A percentile compares a stretch with the other conserved stretches of the same genome.
phyloP scores from a whole-genome alignment of 2,888 invertebrate genomes.

The Dryadula phaetusa region DNA sequence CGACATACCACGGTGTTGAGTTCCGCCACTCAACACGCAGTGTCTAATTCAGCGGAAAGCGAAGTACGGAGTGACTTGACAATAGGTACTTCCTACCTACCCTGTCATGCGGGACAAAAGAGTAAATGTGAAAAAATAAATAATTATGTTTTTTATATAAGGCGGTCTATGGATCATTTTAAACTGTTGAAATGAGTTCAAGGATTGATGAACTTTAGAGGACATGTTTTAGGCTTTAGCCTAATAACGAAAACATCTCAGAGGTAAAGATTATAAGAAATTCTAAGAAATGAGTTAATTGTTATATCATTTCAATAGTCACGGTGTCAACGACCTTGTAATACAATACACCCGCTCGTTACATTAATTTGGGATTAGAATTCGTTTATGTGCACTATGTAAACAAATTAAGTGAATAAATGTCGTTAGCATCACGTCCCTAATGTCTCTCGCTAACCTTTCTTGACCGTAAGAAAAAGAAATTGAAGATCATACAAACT shows the following conservation, averaged over 20 bases:
- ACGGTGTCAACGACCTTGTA: background rate
- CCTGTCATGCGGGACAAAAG: no score
- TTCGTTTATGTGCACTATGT: conserved; percentile 13
- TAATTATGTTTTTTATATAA: no score
- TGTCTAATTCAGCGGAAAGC: no score
- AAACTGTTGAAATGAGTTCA: conserved; percentile 8
- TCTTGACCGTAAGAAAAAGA: background rate
- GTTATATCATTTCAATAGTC: conserved; percentile 4
- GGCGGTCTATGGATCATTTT: background rate
- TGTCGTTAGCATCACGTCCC: background rate
- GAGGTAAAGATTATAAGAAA: conserved; percentile 5
- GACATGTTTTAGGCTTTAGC: background rate
- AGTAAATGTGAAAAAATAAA: no score
- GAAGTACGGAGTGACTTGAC: no score
- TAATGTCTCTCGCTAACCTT: conserved; percentile 3
- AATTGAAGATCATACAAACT: background rate
- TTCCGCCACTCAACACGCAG: no score
- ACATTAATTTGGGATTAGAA: conserved; percentile 11
- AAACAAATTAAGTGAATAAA: conserved; percentile 18
- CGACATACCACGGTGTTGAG: no score
- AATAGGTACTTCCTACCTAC: no score
- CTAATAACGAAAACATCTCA: conserved; percentile 3
- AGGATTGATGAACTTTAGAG: background rate
- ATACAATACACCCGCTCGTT: conserved; percentile 1
- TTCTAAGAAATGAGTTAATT: conserved; percentile 13